Evolutionary conservation across 2,113 vertebrate species (phyloP).

Genomic region (Zapornia atra): DNA sequence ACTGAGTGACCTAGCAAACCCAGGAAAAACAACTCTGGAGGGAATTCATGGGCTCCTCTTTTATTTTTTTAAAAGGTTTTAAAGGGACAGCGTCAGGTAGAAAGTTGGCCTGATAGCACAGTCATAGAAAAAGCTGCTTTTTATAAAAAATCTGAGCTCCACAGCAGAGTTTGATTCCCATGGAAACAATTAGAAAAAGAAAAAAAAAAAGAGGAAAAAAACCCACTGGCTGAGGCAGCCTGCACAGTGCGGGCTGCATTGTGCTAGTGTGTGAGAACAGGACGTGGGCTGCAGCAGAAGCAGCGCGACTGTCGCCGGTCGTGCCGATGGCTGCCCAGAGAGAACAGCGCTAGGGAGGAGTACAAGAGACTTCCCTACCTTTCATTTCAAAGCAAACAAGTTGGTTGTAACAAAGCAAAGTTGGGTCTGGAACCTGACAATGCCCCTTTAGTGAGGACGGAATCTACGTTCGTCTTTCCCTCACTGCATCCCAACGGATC

Average conservation of each 20-base stretch:
- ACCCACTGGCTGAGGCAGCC: not conserved
- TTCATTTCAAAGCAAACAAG: not conserved
- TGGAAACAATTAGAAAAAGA: not conserved
- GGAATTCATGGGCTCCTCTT: not conserved
- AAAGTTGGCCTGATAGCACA: not conserved
- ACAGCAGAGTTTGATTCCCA: slow-evolving; percentile 1
- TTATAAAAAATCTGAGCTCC: slow-evolving; percentile 22
- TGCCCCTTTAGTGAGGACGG: slow-evolving; percentile 28
- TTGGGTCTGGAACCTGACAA: slow-evolving; percentile 8
- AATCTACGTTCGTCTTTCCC: slow-evolving; percentile 8
- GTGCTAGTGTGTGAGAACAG: not conserved
- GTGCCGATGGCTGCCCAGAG: not conserved
- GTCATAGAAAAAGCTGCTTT: slow-evolving; percentile 46
- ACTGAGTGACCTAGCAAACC: slow-evolving; percentile 13
- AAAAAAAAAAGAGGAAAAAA: not conserved
- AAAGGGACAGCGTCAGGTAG: slow-evolving; percentile 48
- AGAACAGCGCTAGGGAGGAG: not conserved
- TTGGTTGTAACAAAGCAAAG: not conserved
- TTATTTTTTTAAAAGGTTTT: not conserved
- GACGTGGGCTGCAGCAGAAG: not conserved
- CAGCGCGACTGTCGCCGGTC: not conserved
- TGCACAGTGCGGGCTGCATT: not conserved
- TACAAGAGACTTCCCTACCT: not conserved
- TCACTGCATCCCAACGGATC: not conserved
- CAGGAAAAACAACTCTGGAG: not conserved